Evolutionary conservation across 2,797 vertebrate genomes (phyloP).

Genomic region (Helostoma temminkii): DNA sequence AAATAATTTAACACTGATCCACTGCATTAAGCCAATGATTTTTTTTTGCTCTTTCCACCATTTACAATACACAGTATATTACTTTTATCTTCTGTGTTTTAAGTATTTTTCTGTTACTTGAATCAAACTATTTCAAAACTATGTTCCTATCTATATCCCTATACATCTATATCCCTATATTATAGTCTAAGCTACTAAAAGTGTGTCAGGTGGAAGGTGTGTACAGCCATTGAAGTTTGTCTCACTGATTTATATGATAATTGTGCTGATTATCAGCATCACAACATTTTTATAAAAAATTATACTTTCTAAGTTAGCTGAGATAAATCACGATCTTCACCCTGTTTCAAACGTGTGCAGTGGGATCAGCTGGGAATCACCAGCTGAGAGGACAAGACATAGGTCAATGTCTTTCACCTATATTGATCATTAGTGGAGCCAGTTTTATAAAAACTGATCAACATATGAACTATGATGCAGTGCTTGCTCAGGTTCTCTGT

Average conservation of each 20-base stretch:
- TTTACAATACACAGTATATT: too few relatives aligned
- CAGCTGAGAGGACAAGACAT: too few relatives aligned
- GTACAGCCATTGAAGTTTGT: too few relatives aligned
- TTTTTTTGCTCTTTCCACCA: neutral
- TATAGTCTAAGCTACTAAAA: too few relatives aligned
- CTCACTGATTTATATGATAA: neutral
- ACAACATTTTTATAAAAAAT: neutral
- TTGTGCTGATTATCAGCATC: neutral
- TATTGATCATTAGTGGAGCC: neutral
- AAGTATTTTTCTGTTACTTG: too few relatives aligned
- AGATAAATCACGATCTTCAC: neutral
- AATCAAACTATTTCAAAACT: too few relatives aligned
- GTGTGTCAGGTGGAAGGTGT: neutral
- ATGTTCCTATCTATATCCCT: too few relatives aligned
- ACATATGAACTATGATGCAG: neutral
- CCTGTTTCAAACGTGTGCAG: too few relatives aligned
- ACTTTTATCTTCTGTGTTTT: too few relatives aligned
- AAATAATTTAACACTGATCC: neutral
- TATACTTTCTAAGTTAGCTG: too few relatives aligned
- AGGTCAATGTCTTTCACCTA: neutral
- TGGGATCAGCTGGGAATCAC: neutral
- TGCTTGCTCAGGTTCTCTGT: neutral
- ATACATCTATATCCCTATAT: too few relatives aligned
- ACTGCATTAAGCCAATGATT: neutral
- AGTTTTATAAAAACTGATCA: neutral